phyloP scores from a whole-genome alignment of 1,140 invertebrate species.

The Rhagoletis zephyria region DNA sequence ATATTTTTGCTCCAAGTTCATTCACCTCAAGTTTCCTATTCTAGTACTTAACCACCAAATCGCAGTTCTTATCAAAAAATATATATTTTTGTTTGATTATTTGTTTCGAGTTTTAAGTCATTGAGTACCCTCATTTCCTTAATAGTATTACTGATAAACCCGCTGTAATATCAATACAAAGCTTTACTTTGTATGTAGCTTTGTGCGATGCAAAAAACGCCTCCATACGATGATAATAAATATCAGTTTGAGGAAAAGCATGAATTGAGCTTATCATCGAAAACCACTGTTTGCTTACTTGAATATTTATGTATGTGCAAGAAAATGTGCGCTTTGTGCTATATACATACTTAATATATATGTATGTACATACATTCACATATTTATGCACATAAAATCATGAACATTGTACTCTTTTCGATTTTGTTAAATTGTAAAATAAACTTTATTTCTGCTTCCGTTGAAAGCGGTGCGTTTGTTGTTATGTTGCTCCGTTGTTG shows the following conservation, averaged over 20 bases:
- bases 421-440: neutral
- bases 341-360: neutral
- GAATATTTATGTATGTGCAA: neutral
- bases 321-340: neutral
- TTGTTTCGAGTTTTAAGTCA: neutral
- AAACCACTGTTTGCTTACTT: neutral
- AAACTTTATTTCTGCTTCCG: conserved; percentile 28
- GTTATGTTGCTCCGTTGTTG: neutral
- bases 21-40: too few relatives aligned
- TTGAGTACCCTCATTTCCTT: neutral
- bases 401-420: conserved; percentile 18
- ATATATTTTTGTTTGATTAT: neutral
- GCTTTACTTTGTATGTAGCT: neutral
- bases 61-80: too few relatives aligned
- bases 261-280: conserved; percentile 34
- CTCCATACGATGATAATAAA: neutral
- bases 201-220: neutral
- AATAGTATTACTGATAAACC: neutral
- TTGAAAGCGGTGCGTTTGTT: neutral
- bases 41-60: too few relatives aligned
- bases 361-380: neutral
- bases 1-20: too few relatives aligned
- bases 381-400: conserved; percentile 10
- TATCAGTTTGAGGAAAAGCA: conserved; percentile 32
- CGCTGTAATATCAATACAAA: neutral